Evolutionary conservation across 2,888 invertebrate genomes (phyloP).

Genomic region (Conistra vaccinii): DNA sequence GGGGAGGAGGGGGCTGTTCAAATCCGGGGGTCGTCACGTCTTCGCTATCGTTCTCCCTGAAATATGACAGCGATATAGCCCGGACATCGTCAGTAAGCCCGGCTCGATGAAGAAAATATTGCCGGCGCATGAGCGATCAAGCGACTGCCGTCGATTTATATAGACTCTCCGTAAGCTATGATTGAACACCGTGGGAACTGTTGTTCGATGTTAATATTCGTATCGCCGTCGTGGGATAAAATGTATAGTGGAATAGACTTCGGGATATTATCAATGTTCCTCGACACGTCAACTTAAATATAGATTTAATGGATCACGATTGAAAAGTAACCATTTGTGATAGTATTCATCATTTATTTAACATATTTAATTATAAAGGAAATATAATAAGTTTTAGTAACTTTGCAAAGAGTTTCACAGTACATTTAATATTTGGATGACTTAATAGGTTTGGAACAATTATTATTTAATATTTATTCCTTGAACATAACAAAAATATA

Average conservation of each 20-base stretch:
- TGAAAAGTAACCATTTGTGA: not conserved
- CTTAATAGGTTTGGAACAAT: no score
- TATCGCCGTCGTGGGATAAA: slow-evolving; percentile 12
- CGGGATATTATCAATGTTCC: slow-evolving; percentile 8
- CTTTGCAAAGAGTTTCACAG: not conserved
- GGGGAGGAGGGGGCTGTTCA: slow-evolving; percentile 58
- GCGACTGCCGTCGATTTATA: slow-evolving; percentile 65
- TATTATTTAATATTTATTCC: no score
- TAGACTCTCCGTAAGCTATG: slow-evolving; percentile 64
- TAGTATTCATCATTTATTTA: not conserved
- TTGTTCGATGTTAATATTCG: slow-evolving; percentile 37
- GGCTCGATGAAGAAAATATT: slow-evolving; percentile 86
- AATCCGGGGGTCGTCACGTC: slow-evolving; percentile 80
- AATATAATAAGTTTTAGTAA: not conserved
- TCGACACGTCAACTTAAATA: not conserved
- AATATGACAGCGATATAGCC: slow-evolving; percentile 86
- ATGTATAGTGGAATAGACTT: slow-evolving; percentile 21
- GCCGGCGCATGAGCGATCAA: slow-evolving; percentile 80
- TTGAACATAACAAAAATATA: not conserved
- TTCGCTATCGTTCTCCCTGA: slow-evolving; percentile 82
- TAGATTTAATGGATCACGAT: not conserved
- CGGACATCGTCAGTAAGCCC: slow-evolving; percentile 84
- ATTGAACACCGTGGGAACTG: slow-evolving; percentile 64
- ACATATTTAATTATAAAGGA: not conserved
- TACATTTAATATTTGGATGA: not conserved